phyloP scores from a whole-genome alignment of 2,888 invertebrate species.

The Peribatodes rhomboidaria region DNA sequence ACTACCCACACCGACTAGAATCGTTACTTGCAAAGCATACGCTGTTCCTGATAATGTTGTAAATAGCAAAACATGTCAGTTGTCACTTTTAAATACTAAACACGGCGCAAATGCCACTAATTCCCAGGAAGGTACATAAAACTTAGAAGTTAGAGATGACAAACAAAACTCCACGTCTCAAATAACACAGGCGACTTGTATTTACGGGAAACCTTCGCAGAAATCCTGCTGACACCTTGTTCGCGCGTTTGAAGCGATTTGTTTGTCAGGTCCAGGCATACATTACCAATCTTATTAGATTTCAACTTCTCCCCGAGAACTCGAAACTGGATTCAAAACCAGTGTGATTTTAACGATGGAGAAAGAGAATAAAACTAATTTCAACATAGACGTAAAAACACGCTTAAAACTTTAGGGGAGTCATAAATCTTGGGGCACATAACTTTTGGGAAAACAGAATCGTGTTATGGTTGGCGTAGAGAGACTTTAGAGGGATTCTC shows the following conservation, averaged over 20 bases:
- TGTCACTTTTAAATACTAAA: slow-evolving; percentile 29
- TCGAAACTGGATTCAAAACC: slow-evolving; percentile 20
- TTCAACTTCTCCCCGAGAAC: slow-evolving; percentile 36
- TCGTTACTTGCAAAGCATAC: background rate
- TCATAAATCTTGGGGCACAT: slow-evolving; percentile 55
- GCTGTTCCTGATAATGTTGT: slow-evolving; percentile 7
- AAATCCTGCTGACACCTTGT: slow-evolving; percentile 32
- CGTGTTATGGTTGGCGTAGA: slow-evolving; percentile 34
- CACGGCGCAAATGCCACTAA: slow-evolving; percentile 28
- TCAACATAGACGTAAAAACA: slow-evolving; percentile 57
- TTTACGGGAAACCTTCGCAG: slow-evolving; percentile 33
- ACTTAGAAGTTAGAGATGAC: slow-evolving; percentile 37
- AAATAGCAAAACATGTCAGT: slow-evolving; percentile 24
- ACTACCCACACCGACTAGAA: slow-evolving; percentile 1
- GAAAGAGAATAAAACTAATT: slow-evolving; percentile 52
- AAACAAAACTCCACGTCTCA: slow-evolving; percentile 37
- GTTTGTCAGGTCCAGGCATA: slow-evolving; percentile 43
- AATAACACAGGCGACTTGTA: slow-evolving; percentile 35
- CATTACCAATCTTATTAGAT: slow-evolving; percentile 47
- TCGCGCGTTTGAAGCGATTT: slow-evolving; percentile 38
- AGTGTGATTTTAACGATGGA: slow-evolving; percentile 44
- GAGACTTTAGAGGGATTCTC: slow-evolving; percentile 26
- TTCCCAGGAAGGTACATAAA: slow-evolving; percentile 29
- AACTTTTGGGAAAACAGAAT: slow-evolving; percentile 50
- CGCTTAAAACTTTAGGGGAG: slow-evolving; percentile 50